These are phyloP conservation scores for Drosophila tsacasi DNA, from an alignment of 1,140 invertebrate species.

Conservation along the genomic window DNA sequence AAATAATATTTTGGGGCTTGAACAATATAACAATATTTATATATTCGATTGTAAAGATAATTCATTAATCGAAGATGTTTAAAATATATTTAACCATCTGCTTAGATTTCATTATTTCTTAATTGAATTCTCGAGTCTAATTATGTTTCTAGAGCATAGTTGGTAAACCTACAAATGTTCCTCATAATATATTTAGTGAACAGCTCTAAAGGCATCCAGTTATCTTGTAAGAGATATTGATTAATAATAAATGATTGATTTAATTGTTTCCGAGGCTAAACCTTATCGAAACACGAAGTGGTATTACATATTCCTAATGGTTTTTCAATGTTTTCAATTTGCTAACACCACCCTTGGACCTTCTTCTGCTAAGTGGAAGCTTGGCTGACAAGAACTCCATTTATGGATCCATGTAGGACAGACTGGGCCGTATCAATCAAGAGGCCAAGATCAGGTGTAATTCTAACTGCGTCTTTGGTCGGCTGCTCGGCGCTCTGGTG, in stretches of 20 bases:
- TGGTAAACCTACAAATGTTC: too few species aligned
- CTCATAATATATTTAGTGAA: neutral
- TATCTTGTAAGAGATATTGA: neutral
- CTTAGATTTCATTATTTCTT: neutral
- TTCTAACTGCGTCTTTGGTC: constrained; percentile 58
- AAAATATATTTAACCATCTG: too few species aligned
- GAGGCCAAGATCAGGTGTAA: constrained; percentile 47
- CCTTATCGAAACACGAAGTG: neutral
- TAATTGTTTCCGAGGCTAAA: neutral
- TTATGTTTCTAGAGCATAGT: neutral
- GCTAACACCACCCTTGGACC: neutral
- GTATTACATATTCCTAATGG: neutral
- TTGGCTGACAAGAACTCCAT: constrained; percentile 16
- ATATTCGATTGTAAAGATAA: too few species aligned
- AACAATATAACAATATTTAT: too few species aligned
- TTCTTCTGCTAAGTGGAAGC: neutral
- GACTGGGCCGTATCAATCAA: constrained; percentile 22
- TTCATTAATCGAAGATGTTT: neutral
- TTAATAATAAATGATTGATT: neutral
- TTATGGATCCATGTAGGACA: constrained; percentile 7
- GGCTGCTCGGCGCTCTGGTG: constrained; percentile 17
- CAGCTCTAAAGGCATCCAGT: neutral
- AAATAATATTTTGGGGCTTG: neutral
- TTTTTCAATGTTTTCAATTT: neutral
- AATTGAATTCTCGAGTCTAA: neutral